Evolutionary conservation across 2,113 vertebrate species (phyloP).

Genomic region (Oreochromis aureus): DNA sequence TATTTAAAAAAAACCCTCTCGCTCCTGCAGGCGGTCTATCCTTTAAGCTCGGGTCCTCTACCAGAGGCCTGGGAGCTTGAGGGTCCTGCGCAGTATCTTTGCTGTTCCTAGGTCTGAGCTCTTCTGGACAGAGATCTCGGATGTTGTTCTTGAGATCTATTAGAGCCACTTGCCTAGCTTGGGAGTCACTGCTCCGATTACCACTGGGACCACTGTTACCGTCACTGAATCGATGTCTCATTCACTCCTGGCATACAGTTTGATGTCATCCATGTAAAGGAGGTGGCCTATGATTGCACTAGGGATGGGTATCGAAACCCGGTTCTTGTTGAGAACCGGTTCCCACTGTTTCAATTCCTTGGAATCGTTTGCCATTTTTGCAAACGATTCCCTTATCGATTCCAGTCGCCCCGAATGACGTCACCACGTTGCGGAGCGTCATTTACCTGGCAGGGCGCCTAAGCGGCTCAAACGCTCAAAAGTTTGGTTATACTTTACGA

Average conservation of each 20-base stretch:
- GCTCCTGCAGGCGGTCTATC: neutral
- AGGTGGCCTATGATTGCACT: neutral
- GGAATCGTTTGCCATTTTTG: no score
- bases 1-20: neutral
- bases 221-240: neutral
- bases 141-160: neutral
- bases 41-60: neutral
- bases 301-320: no score
- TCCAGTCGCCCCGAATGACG: no score
- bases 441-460: no score
- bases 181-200: neutral
- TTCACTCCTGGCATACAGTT: neutral
- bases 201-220: neutral
- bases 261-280: neutral
- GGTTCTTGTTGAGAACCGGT: no score
- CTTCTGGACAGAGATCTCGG: accelerated
- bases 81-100: neutral
- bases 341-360: no score
- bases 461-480: no score
- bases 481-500: no score
- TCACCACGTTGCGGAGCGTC: no score
- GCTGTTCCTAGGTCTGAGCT: accelerated
- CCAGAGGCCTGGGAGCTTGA: neutral
- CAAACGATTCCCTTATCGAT: no score
- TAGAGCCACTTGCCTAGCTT: neutral